Percentiles rank a stretch among this genome's conserved stretches.
These are phyloP conservation scores for Caenorhabditis sp. DNA, from an alignment of 2,888 invertebrate genomes.

Conservation along the genomic window DNA sequence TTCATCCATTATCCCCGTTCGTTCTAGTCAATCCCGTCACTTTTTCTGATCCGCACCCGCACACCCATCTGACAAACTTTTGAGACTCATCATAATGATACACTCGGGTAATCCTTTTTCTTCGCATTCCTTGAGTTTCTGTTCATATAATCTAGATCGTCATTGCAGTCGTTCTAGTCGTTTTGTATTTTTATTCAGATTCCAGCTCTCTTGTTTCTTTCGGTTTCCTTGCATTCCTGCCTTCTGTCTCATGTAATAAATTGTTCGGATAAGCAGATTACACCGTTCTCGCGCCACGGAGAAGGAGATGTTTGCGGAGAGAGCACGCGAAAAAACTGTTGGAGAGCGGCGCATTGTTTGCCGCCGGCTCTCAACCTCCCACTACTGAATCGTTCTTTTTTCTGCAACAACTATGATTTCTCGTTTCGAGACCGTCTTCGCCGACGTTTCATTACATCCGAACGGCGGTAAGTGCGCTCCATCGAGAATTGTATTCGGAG, in stretches of 20 bases:
- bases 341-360: conserved; percentile 33
- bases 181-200: background rate
- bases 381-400: conserved; percentile 13
- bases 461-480: conserved; percentile 36
- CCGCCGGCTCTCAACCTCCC: conserved; percentile 32
- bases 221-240: background rate
- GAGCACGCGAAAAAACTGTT: background rate
- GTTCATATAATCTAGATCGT: no score
- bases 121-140: background rate
- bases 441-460: conserved; percentile 38
- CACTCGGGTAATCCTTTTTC: conserved; percentile 21
- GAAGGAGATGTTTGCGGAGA: conserved; percentile 8
- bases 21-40: conserved; percentile 17
- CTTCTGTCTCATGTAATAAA: conserved; percentile 6
- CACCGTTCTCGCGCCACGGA: background rate
- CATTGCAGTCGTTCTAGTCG: no score
- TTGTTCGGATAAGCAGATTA: conserved; percentile 16
- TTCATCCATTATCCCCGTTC: conserved; percentile 1
- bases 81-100: conserved; percentile 33
- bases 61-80: conserved; percentile 28
- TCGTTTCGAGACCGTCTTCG: conserved; percentile 37
- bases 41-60: conserved; percentile 4
- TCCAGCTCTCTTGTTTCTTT: background rate
- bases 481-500: no score
- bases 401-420: conserved; percentile 24